phyloP scores from a whole-genome alignment of 2,888 invertebrate genomes.

The Glaucopsyche alexis region DNA sequence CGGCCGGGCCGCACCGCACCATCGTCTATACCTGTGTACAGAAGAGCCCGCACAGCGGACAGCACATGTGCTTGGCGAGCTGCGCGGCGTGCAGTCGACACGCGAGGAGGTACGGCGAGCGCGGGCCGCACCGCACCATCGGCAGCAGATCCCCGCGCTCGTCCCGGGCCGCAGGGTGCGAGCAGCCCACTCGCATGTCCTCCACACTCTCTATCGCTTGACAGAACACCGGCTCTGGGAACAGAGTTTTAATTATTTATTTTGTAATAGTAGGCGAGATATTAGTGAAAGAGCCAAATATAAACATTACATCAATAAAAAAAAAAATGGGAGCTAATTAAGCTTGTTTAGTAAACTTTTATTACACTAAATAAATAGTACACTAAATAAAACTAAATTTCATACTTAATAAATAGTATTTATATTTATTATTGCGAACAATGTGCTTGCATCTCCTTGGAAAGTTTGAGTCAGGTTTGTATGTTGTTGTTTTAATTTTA shows the following conservation, averaged over 20 bases:
- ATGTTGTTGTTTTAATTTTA: too few species aligned
- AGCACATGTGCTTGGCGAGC: conserved; percentile 90
- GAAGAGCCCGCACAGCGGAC: conserved; percentile 92
- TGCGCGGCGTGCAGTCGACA: conserved; percentile 89
- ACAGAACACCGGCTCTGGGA: conserved; percentile 82
- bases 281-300: too few species aligned
- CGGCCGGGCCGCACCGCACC: conserved; percentile 84
- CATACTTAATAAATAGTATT: too few species aligned
- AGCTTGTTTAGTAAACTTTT: too few species aligned
- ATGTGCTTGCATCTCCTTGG: too few species aligned
- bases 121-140: conserved; percentile 84
- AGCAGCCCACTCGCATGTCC: conserved; percentile 88
- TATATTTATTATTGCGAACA: too few species aligned
- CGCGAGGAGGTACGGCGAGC: conserved; percentile 88
- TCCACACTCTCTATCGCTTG: conserved; percentile 88
- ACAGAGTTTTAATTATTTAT: not conserved
- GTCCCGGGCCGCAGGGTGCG: conserved; percentile 81
- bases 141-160: conserved; percentile 56
- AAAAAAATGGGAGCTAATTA: too few species aligned
- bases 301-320: too few species aligned
- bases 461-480: too few species aligned
- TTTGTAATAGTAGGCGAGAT: too few species aligned
- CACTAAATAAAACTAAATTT: too few species aligned
- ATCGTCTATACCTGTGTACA: conserved; percentile 92
- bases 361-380: too few species aligned